phyloP scores from a whole-genome alignment of 2,113 vertebrate species.

The Lasiurus borealis region DNA sequence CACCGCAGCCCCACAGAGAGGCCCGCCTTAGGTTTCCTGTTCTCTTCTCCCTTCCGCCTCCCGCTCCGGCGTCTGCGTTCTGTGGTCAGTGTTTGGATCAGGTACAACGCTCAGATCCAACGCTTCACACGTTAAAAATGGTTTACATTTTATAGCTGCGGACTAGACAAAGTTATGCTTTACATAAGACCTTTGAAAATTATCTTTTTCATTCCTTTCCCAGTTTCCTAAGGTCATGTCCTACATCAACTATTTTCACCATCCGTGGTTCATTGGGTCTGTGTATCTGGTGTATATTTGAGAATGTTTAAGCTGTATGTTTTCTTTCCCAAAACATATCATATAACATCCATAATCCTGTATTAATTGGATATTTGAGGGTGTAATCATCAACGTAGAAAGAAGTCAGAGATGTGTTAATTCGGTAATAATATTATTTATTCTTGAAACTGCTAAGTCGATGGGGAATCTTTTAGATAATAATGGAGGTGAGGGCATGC shows the following conservation, averaged over 20 bases:
- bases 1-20: too few relatives aligned
- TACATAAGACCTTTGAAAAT: too few relatives aligned
- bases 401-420: not conserved
- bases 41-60: too few relatives aligned
- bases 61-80: too few relatives aligned
- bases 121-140: too few relatives aligned
- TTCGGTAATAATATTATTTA: not conserved
- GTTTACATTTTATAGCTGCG: too few relatives aligned
- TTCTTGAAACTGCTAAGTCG: not conserved
- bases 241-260: not conserved
- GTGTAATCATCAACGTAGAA: not conserved
- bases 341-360: not conserved
- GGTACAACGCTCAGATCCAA: too few relatives aligned
- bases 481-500: not conserved
- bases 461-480: conserved; percentile 15
- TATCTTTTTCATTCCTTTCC: not conserved
- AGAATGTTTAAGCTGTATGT: not conserved
- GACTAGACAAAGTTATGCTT: too few relatives aligned
- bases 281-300: not conserved
- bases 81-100: too few relatives aligned
- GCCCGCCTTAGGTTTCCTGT: too few relatives aligned
- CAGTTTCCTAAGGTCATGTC: not conserved
- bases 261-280: not conserved
- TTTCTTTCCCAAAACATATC: conserved; percentile 34
- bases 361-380: not conserved